phyloP scores from a whole-genome alignment of 2,888 invertebrate species.

The Mythimna lalbum region DNA sequence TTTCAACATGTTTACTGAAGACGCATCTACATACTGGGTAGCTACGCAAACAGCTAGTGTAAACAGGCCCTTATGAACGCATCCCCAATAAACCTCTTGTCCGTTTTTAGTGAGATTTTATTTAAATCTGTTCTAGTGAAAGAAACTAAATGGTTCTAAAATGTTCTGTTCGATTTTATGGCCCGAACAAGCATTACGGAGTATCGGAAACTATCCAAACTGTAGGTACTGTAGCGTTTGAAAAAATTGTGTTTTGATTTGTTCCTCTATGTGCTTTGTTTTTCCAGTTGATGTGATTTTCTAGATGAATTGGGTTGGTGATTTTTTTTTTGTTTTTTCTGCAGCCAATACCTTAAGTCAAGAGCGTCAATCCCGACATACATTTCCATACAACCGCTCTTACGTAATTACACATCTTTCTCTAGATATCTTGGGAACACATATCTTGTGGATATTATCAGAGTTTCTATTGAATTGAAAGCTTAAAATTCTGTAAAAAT shows the following conservation, averaged over 20 bases:
- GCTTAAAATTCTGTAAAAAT: too few species aligned
- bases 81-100: constrained; percentile 79
- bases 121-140: constrained; percentile 57
- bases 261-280: not conserved
- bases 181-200: constrained; percentile 9
- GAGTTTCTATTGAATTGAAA: too few species aligned
- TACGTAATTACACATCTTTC: too few species aligned
- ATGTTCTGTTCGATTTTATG: constrained; percentile 10
- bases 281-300: not conserved
- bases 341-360: too few species aligned
- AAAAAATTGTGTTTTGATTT: constrained; percentile 5
- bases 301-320: too few species aligned
- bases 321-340: too few species aligned
- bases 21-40: constrained; percentile 88
- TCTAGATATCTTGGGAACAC: too few species aligned
- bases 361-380: too few species aligned
- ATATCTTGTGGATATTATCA: too few species aligned
- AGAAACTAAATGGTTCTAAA: constrained; percentile 24
- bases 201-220: constrained; percentile 38
- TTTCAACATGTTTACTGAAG: constrained; percentile 89
- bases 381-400: too few species aligned
- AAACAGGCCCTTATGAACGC: constrained; percentile 88
- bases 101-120: constrained; percentile 75
- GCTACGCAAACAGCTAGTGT: constrained; percentile 86
- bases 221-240: not conserved